A percentile compares a stretch with the other conserved stretches of the same genome.
These are phyloP conservation scores for Sympetrum striolatum DNA, from an alignment of 2,888 invertebrate genomes.

Conservation along the genomic window DNA sequence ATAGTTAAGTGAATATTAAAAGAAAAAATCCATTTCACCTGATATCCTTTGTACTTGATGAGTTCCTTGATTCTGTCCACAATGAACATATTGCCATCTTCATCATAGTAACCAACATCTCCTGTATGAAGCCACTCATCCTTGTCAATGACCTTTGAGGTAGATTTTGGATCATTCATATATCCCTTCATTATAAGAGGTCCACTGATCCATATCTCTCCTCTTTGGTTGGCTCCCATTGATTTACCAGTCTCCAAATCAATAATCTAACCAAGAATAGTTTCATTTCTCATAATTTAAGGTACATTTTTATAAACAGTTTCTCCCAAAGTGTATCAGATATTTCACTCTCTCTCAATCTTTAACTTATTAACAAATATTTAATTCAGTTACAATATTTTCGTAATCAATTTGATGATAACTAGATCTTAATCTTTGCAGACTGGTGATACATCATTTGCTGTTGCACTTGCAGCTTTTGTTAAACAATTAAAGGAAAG, in stretches of 20 bases:
- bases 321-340: too few species aligned
- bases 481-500: too few species aligned
- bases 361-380: too few species aligned
- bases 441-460: too few species aligned
- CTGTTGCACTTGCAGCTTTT: too few species aligned
- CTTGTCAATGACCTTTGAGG: slow-evolving; percentile 68
- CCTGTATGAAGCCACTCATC: slow-evolving; percentile 69
- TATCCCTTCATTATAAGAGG: slow-evolving; percentile 86
- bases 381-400: too few species aligned
- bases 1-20: too few species aligned
- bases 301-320: too few species aligned
- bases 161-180: slow-evolving; percentile 72
- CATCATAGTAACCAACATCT: slow-evolving; percentile 76
- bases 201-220: slow-evolving; percentile 86
- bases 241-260: slow-evolving; percentile 66
- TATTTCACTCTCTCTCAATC: too few species aligned
- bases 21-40: slow-evolving; percentile 56
- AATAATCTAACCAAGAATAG: slow-evolving; percentile 55
- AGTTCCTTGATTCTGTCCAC: slow-evolving; percentile 88
- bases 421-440: too few species aligned
- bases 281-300: neutral
- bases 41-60: slow-evolving; percentile 87
- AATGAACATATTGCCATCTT: slow-evolving; percentile 77
- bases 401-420: neutral
- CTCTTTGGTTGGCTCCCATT: slow-evolving; percentile 65